Evolutionary conservation across 2,113 vertebrate genomes (phyloP).

Genomic region (Rostratula benghalensis): DNA sequence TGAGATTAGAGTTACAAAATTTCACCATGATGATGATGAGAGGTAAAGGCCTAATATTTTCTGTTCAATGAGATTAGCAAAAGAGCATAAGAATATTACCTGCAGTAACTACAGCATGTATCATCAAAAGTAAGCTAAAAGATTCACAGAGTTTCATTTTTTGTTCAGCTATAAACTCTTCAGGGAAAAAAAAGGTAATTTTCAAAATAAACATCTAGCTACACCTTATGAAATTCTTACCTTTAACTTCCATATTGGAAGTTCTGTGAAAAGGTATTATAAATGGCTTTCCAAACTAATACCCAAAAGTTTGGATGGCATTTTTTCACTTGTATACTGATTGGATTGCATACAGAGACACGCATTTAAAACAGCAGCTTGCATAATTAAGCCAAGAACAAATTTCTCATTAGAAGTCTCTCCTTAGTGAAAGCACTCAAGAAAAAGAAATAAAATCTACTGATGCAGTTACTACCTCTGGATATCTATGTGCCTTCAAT

Average conservation of each 20-base stretch:
- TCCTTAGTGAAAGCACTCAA: not conserved
- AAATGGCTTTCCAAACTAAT: not conserved
- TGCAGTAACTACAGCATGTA: not conserved
- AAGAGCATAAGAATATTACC: not conserved
- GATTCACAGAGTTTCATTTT: not conserved
- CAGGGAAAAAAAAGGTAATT: not conserved
- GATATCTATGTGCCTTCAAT: not conserved
- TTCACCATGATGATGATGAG: not conserved
- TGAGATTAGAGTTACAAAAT: not conserved
- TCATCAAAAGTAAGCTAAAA: not conserved
- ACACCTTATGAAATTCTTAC: not conserved
- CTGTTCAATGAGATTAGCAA: not conserved
- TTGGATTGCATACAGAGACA: not conserved
- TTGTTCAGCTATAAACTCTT: not conserved
- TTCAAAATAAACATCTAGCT: not conserved
- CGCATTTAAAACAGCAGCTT: not conserved
- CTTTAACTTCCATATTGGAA: not conserved
- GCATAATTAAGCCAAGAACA: not conserved
- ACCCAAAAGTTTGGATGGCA: not conserved
- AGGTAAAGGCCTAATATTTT: not conserved
- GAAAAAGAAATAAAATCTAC: conserved; percentile 38
- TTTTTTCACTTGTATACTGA: not conserved
- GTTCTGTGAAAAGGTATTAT: not conserved
- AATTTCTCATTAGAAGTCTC: conserved; percentile 26
- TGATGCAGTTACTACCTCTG: not conserved